Evolutionary conservation across 2,113 vertebrate genomes (phyloP).

Genomic region (Dryoscopus gambensis): DNA sequence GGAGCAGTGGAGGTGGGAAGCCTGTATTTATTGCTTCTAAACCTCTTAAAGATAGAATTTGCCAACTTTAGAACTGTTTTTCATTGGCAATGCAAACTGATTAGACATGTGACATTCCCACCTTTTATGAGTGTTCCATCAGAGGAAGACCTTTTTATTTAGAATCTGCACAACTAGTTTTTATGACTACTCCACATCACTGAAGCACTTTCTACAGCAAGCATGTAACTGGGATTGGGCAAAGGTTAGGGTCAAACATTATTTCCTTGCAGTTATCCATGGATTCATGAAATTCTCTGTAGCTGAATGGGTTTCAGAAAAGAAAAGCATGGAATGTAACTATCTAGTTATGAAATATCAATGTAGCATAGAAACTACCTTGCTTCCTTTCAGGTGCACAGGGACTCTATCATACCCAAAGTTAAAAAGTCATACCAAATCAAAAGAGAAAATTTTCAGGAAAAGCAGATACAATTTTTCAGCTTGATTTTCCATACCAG

Average conservation of each 20-base stretch:
- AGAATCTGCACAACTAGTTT: background rate
- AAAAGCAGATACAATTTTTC: background rate
- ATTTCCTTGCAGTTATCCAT: background rate
- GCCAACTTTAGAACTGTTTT: background rate
- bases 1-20: background rate
- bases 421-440: background rate
- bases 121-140: background rate
- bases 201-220: background rate
- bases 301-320: background rate
- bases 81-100: background rate
- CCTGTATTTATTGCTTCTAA: background rate
- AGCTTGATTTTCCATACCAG: background rate
- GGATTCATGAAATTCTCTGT: background rate
- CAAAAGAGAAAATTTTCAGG: background rate
- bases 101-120: background rate
- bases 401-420: background rate
- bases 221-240: background rate
- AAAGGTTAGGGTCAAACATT: background rate
- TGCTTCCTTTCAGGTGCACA: background rate
- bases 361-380: background rate
- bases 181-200: background rate
- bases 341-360: background rate
- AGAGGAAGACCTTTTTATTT: background rate
- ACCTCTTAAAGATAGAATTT: background rate
- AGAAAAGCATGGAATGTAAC: background rate